Base-by-base conservation (phyloP, 2,113 vertebrate species). In the Prionailurus viverrinus region DNA sequence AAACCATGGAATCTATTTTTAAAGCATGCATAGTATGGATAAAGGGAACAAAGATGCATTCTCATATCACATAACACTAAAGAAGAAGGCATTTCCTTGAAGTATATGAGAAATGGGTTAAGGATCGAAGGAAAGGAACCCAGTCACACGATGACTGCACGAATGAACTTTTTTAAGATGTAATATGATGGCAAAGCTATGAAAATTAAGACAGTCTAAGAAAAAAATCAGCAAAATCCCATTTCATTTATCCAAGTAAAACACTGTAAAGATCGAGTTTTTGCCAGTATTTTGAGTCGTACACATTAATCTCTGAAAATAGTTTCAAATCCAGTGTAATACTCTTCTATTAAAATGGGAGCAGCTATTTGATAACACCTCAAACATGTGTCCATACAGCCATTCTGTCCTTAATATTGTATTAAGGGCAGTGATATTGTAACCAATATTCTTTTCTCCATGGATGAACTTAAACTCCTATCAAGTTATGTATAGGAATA, bases 301-400 rank as follows among this genome's bases (percentile, higher is more conserved):
- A 58, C 5, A 92, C 45, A 92, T 27, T 96, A 92, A 90, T 89
- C 39, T 86, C 80, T 88, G 45, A 92, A 96, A 88, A 85, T 25
- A 83, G 13, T 58, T 96, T 71, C 36, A 36, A 8, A 66, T 68
- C n/a, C 48, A 61, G 2, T 61, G 29, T 39, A 84, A 90, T 33
- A 45, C 4, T 55, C 31, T 81, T 81, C 80, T 85, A 91, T 93
- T 93, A 94, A 96, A 95, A 91, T 25, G 92, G 81, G 8, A 65
- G 29, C n/a, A 94, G 23, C 65, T 94, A 87, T 45, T 94, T 94
- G 69, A 88, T 53, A 87, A 85, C 65, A 76, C 33, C 51, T 94
- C 89, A 45, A 96, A 93, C 96, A 84, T 90, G 25, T n/a, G 51
- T 76, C 39, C 76, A 14, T 66, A 85, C 81, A 66, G 80, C 92